Percentiles rank a stretch among this genome's conserved stretches.
Conservation (phyloP, 2,797 vertebrate species). For the Megalops cyprinoides region DNA sequence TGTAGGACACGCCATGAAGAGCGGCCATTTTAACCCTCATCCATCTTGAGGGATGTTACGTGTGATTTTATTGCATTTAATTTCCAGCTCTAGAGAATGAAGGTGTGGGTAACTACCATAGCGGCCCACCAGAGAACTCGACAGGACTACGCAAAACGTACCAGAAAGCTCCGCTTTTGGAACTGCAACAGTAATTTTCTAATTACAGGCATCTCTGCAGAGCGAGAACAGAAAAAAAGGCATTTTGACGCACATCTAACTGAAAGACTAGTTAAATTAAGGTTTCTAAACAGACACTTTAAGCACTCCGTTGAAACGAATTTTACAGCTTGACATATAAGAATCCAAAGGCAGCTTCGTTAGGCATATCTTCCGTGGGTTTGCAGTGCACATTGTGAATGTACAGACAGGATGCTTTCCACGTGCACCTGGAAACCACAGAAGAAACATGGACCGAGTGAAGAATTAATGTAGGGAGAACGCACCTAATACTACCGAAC, state of each 20-base stretch:
- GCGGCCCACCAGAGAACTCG: constrained; percentile 27
- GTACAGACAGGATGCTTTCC: constrained; percentile 1
- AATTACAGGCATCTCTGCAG: constrained; percentile 28
- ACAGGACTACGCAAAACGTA: constrained; percentile 37
- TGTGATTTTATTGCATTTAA: constrained; percentile 39
- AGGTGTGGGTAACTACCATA: constrained; percentile 36
- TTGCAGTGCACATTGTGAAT: neutral
- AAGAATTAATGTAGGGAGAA: constrained; percentile 45
- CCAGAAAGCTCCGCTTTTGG: constrained; percentile 36
- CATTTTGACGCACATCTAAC: too few species aligned
- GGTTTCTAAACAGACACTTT: too few species aligned
- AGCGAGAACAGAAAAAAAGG: constrained; percentile 4
- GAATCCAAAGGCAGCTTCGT: too few species aligned
- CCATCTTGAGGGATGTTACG: constrained; percentile 39
- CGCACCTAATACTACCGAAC: neutral
- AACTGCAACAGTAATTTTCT: constrained; percentile 37
- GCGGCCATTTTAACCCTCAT: constrained; percentile 70
- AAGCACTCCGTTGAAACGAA: too few species aligned
- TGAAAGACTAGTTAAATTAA: too few species aligned
- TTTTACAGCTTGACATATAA: too few species aligned
- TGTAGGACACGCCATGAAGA: constrained; percentile 53
- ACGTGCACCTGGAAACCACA: constrained; percentile 42
- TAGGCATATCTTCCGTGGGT: neutral
- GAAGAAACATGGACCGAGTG: constrained; percentile 40
- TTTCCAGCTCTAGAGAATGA: constrained; percentile 29